Evolutionary conservation across 2,888 invertebrate species (phyloP).

Genomic region (Oligia fasciuncula): DNA sequence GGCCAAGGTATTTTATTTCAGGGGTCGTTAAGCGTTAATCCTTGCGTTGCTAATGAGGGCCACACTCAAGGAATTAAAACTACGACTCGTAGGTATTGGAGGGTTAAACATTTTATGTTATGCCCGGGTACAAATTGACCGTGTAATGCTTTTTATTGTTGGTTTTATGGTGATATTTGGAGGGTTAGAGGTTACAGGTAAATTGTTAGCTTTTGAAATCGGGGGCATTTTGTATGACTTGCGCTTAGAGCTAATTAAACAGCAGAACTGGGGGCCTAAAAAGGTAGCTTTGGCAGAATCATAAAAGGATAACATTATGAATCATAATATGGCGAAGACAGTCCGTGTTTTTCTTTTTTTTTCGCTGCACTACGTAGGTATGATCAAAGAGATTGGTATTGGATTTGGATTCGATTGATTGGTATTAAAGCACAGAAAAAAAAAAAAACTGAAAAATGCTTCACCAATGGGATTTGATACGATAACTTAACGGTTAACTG

Average conservation of each 20-base stretch:
- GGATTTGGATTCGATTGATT: too few species aligned
- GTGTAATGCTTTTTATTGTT: conserved; percentile 77
- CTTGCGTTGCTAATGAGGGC: conserved; percentile 84
- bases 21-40: conserved; percentile 82
- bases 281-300: too few species aligned
- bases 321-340: too few species aligned
- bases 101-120: conserved; percentile 84
- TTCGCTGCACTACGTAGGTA: too few species aligned
- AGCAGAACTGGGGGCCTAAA: neutral
- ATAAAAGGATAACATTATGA: too few species aligned
- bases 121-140: conserved; percentile 77
- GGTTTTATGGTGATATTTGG: conserved; percentile 39
- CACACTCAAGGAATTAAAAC: conserved; percentile 83
- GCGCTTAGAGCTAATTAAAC: neutral
- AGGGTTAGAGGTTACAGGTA: conserved; percentile 46
- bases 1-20: conserved; percentile 78
- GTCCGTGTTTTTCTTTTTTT: too few species aligned
- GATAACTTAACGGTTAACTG: too few species aligned
- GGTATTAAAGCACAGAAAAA: too few species aligned
- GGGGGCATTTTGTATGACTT: neutral
- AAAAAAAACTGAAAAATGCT: too few species aligned
- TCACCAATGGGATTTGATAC: too few species aligned
- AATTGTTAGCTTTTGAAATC: neutral
- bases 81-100: conserved; percentile 76
- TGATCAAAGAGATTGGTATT: too few species aligned